Base-by-base conservation (phyloP, 2,888 invertebrate species). In the Halictus quadricinctus region DNA sequence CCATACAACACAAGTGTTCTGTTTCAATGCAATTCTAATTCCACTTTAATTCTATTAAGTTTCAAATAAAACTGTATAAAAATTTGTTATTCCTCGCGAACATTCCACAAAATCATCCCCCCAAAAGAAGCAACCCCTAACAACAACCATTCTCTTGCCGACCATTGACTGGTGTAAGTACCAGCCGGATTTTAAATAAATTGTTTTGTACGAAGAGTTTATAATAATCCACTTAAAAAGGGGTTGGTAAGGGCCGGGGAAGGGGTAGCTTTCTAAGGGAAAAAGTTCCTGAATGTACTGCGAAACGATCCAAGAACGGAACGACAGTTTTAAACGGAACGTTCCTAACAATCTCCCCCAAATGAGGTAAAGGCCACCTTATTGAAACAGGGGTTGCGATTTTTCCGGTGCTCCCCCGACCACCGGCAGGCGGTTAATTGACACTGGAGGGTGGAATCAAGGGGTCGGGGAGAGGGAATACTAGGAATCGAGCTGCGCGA, bases 291-390 rank as follows among this genome's bases (percentile, higher is more conserved):
- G 91, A 93, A 94, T 94, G 92, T 91, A 93, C 92, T 91, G 93
- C 90, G 92, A 94, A 94, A 92, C 92, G 93, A 94, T 94, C 91
- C 87, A 87, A 84, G 87, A 89, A 87, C 86, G 88, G 89, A 92
- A 91, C 91, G 94, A 94, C 93, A 93, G 93, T 94, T 93, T 94
- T 93, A 94, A 94, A 94, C 93, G 93, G 92, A 90, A 90, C 93
- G 92, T 84, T 92, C 88, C 93, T 93, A 94, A 94, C 94, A 94
- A 94, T 94, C 94, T 94, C 92, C 93, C 93, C 93, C 92, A 94
- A 94, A 94, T 94, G 94, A 94, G 94, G 94, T 94, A 94, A 94
- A 94, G 94, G 94, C 94, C 92, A 93, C 94, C 94, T 94, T 94
- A 94, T 94, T 94, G 94, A 94, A 94, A 94, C 93, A 93, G 94